phyloP scores from a whole-genome alignment of 92 coral and sea anemone species.

The Actinostola sp. region DNA sequence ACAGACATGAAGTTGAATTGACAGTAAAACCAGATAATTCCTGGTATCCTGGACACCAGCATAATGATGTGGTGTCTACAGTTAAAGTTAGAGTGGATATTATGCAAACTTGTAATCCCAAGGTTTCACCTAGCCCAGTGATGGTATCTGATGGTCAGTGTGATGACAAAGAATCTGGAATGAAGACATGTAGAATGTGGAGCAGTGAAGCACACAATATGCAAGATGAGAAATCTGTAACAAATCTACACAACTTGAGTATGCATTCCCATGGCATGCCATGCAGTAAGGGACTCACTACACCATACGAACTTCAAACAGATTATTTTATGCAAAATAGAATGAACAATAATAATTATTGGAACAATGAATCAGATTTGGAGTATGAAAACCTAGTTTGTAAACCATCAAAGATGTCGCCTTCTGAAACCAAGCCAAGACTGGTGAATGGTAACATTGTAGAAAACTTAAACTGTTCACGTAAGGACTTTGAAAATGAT shows the following conservation, averaged over 20 bases:
- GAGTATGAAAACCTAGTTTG: background rate
- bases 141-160: background rate
- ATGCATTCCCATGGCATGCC: background rate
- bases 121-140: background rate
- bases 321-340: background rate
- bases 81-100: constrained; percentile 46
- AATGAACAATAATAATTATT: background rate
- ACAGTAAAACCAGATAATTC: constrained; percentile 39
- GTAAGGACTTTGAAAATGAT: background rate
- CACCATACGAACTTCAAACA: background rate
- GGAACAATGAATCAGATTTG: no score
- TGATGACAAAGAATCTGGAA: background rate
- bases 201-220: background rate
- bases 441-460: background rate
- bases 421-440: background rate
- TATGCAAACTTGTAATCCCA: constrained; percentile 22
- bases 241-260: background rate
- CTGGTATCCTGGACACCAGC: constrained; percentile 20
- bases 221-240: background rate
- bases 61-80: constrained; percentile 29
- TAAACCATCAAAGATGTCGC: background rate
- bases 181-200: background rate
- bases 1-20: constrained; percentile 33
- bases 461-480: background rate
- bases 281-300: background rate